Conservation (phyloP, 1,140 invertebrate species). For the Coenobita brevimanus region DNA sequence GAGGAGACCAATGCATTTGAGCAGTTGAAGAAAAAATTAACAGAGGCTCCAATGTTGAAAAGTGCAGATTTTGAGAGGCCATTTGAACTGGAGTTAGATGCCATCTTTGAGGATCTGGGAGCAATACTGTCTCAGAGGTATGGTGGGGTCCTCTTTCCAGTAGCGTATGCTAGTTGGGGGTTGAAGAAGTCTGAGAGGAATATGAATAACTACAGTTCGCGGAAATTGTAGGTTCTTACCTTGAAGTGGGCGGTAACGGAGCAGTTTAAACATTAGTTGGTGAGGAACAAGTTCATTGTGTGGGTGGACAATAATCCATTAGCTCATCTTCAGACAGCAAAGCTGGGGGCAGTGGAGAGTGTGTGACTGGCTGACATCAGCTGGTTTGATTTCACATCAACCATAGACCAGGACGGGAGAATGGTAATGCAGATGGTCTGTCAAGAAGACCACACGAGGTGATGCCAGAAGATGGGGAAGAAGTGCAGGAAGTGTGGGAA, state of each 20-base stretch:
- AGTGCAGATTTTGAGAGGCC: not conserved
- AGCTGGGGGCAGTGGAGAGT: not conserved
- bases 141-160: conserved; percentile 6
- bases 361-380: not conserved
- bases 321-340: too few species aligned
- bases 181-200: not conserved
- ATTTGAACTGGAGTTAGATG: conserved; percentile 20
- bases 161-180: not conserved
- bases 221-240: conserved; percentile 10
- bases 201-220: conserved; percentile 29
- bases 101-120: conserved; percentile 23
- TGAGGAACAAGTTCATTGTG: not conserved
- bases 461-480: not conserved
- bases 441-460: not conserved
- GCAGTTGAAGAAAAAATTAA: conserved; percentile 25
- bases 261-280: not conserved
- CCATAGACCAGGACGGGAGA: not conserved
- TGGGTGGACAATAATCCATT: too few species aligned
- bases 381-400: not conserved
- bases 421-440: not conserved
- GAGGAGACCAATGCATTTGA: not conserved
- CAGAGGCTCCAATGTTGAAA: too few species aligned
- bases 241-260: too few species aligned
- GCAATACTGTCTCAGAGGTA: not conserved
- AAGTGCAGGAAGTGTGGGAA: not conserved